Base-by-base conservation (phyloP, 2,888 invertebrate genomes). In the Autographa gamma region DNA sequence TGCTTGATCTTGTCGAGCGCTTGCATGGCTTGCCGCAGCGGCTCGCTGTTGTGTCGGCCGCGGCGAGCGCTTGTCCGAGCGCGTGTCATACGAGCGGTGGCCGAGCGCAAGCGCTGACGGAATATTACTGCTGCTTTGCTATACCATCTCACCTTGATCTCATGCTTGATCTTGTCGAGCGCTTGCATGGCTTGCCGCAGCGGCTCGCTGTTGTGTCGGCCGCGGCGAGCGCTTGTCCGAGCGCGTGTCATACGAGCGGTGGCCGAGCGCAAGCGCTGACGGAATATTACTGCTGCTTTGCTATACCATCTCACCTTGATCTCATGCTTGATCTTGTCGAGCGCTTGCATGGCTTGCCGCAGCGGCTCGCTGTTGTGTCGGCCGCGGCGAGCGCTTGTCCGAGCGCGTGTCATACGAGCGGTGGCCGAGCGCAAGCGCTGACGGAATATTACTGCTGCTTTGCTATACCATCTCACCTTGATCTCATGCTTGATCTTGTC, bases 251-350 rank as follows among this genome's bases (percentile, higher is more conserved):
- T n/a, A n/a, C n/a, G n/a, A n/a, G n/a, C n/a, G n/a, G n/a, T n/a
- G 92, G n/a, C 89, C 7, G 92, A 85, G 34, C 91, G 90, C 9
- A 92, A 83, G 0, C 95, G 90, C 67, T 91, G 90, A 0, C 95
- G 93, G 95, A 95, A 95, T 85, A 95, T 92, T 8, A 92, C 92
- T 2, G 95, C 95, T 2, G 95, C 95, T 79, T 92, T 93, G 14
- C 95, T 92, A 82, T 95, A 95, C 60, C 95, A 80, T 61, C n/a
- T 25, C 60, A 93, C 95, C 92, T 95, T 95, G 16, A 94, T 94
- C 71, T 95, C 95, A 0, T 83, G 78, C 72, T 93, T 94, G 64
- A 95, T 94, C 48, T 88, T 90, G n/a, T 93, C 91, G 0, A 95
- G 81, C 32, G 94, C 92, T 0, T 90, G 88, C 14, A 96, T 73